Evolutionary conservation across 2,797 vertebrate genomes (phyloP).

Genomic region (Nyctalus aviator): DNA sequence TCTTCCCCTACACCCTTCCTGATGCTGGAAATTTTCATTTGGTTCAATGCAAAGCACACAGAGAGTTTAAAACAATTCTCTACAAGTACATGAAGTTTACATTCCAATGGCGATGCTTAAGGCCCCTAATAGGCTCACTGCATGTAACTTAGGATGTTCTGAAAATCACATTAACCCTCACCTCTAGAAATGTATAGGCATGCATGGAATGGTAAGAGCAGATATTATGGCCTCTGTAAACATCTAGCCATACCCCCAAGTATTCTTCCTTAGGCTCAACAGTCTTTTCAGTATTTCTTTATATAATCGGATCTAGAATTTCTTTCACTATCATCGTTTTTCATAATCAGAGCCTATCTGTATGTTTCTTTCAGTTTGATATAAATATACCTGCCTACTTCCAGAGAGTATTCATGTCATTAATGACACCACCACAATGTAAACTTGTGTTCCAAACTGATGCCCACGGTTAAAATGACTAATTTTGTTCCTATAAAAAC

Average conservation of each 20-base stretch:
- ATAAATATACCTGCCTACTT: background rate
- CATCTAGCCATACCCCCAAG: background rate
- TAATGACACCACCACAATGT: background rate
- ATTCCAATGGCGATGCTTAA: background rate
- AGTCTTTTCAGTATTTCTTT: background rate
- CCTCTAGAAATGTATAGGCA: background rate
- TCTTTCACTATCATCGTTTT: background rate
- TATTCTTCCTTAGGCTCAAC: background rate
- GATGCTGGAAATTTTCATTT: background rate
- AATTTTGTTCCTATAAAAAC: background rate
- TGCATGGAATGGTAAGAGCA: background rate
- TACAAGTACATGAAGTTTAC: background rate
- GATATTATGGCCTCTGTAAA: background rate
- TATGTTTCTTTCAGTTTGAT: background rate
- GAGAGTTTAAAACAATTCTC: slow-evolving; percentile 22
- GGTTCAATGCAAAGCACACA: background rate
- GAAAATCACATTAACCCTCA: background rate
- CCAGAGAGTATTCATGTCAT: background rate
- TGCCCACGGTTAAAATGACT: background rate
- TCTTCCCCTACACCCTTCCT: background rate
- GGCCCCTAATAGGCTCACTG: background rate
- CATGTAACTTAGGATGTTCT: background rate
- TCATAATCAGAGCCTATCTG: background rate
- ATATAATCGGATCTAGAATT: background rate
- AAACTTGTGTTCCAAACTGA: background rate